Evolutionary conservation across 2,797 vertebrate species (phyloP).

Genomic region (Melanitta fusca): DNA sequence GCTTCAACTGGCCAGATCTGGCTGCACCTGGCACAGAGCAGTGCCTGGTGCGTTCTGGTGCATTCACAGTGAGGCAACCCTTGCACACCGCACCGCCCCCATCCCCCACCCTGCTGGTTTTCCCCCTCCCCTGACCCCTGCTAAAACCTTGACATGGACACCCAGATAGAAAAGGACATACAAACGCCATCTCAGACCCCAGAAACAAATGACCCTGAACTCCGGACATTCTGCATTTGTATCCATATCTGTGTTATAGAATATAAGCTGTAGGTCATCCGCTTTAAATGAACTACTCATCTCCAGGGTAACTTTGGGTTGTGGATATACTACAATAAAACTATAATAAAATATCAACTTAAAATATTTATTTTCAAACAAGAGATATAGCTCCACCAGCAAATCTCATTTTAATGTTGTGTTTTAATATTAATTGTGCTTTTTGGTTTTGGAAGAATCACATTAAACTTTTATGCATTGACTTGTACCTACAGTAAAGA

Average conservation of each 20-base stretch:
- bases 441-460: background rate
- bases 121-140: too few species aligned
- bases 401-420: background rate
- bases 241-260: background rate
- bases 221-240: background rate
- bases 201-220: background rate
- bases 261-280: accelerated
- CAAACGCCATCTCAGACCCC: background rate
- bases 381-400: background rate
- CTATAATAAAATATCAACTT: background rate
- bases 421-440: background rate
- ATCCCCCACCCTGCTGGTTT: too few species aligned
- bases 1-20: background rate
- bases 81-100: background rate
- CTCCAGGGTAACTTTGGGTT: background rate
- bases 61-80: background rate
- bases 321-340: background rate
- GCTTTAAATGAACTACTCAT: background rate
- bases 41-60: background rate
- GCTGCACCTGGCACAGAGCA: background rate
- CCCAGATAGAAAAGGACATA: background rate
- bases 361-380: background rate
- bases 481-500: background rate
- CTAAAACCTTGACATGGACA: background rate
- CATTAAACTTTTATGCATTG: background rate